A percentile compares a stretch with the other conserved stretches of the same genome.
Conservation (phyloP, 2,113 vertebrate genomes). For the Butorides virescens region DNA sequence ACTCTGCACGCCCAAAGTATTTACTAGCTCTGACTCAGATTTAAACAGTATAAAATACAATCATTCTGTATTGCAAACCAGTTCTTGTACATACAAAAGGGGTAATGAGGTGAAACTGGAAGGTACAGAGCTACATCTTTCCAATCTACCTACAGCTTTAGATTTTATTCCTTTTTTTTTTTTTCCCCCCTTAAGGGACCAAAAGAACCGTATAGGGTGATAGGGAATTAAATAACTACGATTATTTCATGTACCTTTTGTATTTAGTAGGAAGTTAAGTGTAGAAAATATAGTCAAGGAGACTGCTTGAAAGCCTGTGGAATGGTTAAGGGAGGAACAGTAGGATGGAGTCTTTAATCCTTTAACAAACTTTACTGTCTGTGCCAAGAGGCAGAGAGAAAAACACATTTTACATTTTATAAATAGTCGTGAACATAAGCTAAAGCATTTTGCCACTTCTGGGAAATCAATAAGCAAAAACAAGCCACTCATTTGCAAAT, state of each 20-base stretch:
- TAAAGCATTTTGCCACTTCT: conserved; percentile 66
- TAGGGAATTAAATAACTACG: neutral
- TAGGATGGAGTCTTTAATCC: neutral
- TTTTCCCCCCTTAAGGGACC: neutral
- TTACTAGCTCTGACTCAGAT: conserved; percentile 13
- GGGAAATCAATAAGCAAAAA: conserved; percentile 68
- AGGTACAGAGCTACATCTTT: neutral
- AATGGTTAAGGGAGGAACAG: conserved; percentile 20
- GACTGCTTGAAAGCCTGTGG: conserved; percentile 1
- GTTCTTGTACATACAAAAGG: neutral
- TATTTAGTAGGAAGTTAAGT: neutral
- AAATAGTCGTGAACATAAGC: conserved; percentile 62
- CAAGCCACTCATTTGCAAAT: conserved; percentile 61
- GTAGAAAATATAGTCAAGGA: neutral
- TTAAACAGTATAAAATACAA: neutral
- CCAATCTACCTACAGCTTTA: neutral
- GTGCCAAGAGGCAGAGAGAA: conserved; percentile 42
- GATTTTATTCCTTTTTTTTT: neutral
- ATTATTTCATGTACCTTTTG: neutral
- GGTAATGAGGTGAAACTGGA: conserved; percentile 19
- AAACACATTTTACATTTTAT: conserved; percentile 57
- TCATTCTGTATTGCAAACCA: neutral
- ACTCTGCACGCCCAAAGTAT: neutral
- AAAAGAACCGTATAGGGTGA: neutral
- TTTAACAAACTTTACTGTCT: conserved; percentile 16